These are phyloP conservation scores for Oligia strigilis DNA, from an alignment of 2,888 invertebrate species.

Conservation along the genomic window DNA sequence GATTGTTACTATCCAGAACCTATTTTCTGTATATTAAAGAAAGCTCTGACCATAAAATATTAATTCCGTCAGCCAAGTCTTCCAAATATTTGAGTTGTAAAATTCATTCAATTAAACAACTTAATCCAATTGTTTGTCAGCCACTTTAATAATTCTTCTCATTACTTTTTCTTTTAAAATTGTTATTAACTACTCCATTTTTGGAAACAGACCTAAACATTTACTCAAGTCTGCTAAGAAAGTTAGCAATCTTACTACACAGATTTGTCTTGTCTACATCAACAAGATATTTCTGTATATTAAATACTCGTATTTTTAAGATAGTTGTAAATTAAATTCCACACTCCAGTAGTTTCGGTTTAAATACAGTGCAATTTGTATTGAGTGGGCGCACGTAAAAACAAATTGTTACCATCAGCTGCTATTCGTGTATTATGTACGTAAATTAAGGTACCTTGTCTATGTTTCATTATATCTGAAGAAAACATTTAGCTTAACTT, in stretches of 20 bases:
- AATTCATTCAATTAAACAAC: not conserved
- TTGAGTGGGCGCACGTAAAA: not conserved
- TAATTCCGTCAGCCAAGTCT: not conserved
- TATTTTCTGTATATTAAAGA: not conserved
- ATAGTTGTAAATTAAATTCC: constrained; percentile 13
- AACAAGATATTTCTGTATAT: not conserved
- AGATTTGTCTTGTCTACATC: not conserved
- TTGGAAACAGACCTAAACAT: not conserved
- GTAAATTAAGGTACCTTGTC: not conserved
- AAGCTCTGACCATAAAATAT: not conserved
- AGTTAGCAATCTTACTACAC: not conserved
- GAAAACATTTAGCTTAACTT: not conserved
- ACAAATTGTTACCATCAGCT: constrained; percentile 2
- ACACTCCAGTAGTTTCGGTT: not conserved
- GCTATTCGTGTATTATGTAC: not conserved
- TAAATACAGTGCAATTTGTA: not conserved
- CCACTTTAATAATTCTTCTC: not conserved
- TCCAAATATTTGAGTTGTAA: not conserved
- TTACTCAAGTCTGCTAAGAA: not conserved
- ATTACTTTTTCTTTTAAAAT: not conserved
- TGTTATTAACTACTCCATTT: not conserved
- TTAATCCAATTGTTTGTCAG: not conserved
- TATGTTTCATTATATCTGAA: not conserved
- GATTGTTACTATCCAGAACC: constrained; percentile 1
- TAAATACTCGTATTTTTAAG: not conserved